phyloP scores from a whole-genome alignment of 2,888 invertebrate species.

The Rotaria socialis region DNA sequence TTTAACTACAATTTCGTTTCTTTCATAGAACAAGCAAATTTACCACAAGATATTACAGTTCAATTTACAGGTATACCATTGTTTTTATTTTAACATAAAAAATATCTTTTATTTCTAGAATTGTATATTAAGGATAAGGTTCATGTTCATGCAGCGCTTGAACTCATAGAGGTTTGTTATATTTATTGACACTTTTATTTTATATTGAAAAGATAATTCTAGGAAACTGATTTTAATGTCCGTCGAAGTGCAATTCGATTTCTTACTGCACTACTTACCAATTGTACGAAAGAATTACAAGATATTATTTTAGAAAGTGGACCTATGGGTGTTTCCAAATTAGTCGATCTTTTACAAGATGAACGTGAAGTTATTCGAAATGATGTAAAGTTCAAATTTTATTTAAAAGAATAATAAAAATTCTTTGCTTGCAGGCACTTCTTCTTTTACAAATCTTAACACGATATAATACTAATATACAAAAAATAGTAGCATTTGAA shows the following conservation, averaged over 20 bases:
- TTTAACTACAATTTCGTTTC: neutral
- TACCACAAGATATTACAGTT: slow-evolving; percentile 58
- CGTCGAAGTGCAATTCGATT: slow-evolving; percentile 83
- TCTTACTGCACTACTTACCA: slow-evolving; percentile 76
- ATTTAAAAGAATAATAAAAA: slow-evolving; percentile 37
- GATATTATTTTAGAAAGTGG: slow-evolving; percentile 61
- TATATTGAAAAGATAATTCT: slow-evolving; percentile 13
- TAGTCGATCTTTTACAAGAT: slow-evolving; percentile 91
- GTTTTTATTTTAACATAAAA: too few species aligned
- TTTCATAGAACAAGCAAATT: slow-evolving; percentile 39
- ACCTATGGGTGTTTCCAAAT: slow-evolving; percentile 84
- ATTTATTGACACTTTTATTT: too few species aligned
- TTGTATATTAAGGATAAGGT: slow-evolving; percentile 86
- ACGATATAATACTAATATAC: slow-evolving; percentile 89
- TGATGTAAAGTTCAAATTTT: slow-evolving; percentile 66
- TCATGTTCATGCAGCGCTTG: slow-evolving; percentile 75
- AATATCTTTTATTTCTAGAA: slow-evolving; percentile 62
- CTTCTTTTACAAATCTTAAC: slow-evolving; percentile 84
- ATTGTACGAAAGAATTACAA: slow-evolving; percentile 66
- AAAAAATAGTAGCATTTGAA: slow-evolving; percentile 97
- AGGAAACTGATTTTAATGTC: slow-evolving; percentile 90
- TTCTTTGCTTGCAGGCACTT: slow-evolving; percentile 65
- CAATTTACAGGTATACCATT: slow-evolving; percentile 67
- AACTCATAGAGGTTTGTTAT: slow-evolving; percentile 67
- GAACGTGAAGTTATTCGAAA: slow-evolving; percentile 89